These are phyloP conservation scores for Nannoperca australis DNA, from an alignment of 2,797 vertebrate species.

Conservation along the genomic window DNA sequence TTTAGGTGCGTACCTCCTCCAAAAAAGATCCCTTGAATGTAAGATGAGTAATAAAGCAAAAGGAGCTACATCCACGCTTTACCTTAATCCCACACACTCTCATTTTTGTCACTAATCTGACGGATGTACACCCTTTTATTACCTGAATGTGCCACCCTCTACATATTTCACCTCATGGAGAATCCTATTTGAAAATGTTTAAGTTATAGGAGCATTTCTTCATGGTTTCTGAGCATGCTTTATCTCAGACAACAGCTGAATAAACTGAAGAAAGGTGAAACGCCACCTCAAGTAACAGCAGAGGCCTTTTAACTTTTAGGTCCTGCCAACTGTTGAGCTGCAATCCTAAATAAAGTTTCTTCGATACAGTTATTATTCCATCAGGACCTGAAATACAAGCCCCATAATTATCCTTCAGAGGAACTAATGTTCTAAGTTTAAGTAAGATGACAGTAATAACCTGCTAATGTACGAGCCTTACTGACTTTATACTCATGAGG, in stretches of 20 bases:
- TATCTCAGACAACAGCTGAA: constrained; percentile 73
- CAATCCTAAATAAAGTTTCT: constrained; percentile 57
- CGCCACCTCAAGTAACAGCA: constrained; percentile 24
- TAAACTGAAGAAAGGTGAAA: constrained; percentile 50
- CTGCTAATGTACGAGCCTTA: constrained; percentile 30
- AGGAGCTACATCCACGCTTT: constrained; percentile 67
- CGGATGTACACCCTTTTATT: constrained; percentile 80
- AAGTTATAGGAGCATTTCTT: constrained; percentile 68
- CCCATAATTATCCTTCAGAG: constrained; percentile 58
- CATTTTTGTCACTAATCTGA: constrained; percentile 80
- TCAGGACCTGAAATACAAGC: constrained; percentile 53
- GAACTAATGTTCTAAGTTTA: constrained; percentile 48
- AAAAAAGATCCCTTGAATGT: constrained; percentile 71
- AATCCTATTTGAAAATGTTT: constrained; percentile 65
- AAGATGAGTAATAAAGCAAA: constrained; percentile 78
- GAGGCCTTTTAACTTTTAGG: constrained; percentile 38
- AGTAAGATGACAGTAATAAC: constrained; percentile 67
- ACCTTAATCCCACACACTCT: constrained; percentile 81
- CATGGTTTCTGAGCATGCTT: constrained; percentile 48
- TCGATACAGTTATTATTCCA: constrained; percentile 57
- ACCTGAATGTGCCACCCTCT: constrained; percentile 75
- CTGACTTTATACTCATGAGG: constrained; percentile 18
- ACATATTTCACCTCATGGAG: constrained; percentile 68
- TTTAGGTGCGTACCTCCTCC: constrained; percentile 76
- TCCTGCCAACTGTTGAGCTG: constrained; percentile 31